A percentile compares a stretch with the other conserved stretches of the same genome.
phyloP scores from a whole-genome alignment of 2,113 vertebrate genomes.

The Pseudorasbora parva region DNA sequence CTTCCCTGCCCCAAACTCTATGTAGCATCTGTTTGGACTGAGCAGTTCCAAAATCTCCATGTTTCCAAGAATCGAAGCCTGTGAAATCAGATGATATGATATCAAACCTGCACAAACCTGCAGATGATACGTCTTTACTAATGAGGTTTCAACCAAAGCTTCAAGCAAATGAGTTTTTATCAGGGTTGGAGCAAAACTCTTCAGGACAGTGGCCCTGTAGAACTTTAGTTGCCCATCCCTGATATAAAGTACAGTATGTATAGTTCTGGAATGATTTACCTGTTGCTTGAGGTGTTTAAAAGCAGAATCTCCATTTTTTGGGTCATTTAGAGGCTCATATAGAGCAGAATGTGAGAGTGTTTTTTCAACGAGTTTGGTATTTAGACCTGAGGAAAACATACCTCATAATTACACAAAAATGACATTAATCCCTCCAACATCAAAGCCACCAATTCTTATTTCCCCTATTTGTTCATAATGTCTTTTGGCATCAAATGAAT shows the following conservation, averaged over 20 bases:
- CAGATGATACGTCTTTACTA: no score
- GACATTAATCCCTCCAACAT: no score
- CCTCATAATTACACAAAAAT: neutral
- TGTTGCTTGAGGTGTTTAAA: constrained; percentile 95
- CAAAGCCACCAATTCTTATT: no score
- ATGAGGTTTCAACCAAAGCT: no score
- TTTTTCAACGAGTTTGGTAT: constrained; percentile 71
- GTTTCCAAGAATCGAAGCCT: constrained; percentile 95
- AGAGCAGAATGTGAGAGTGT: constrained; percentile 83
- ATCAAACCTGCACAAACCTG: no score
- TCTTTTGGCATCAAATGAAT: no score
- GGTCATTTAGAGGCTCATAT: constrained; percentile 82
- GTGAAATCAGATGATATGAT: constrained; percentile 34
- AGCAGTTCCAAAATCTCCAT: constrained; percentile 89
- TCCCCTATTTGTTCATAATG: no score
- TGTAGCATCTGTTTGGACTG: constrained; percentile 83
- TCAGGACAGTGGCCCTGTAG: no score
- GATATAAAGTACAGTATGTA: neutral
- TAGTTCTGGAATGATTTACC: constrained; percentile 69
- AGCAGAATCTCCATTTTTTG: constrained; percentile 90
- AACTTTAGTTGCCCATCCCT: no score
- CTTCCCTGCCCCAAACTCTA: constrained; percentile 95
- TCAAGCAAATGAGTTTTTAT: no score
- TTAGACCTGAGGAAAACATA: constrained; percentile 69
- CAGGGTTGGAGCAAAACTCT: no score